Percentiles rank a stretch among this genome's conserved stretches.
These are phyloP conservation scores for Deladenus siricidicola DNA, from an alignment of 2,888 invertebrate species.

Conservation along the genomic window DNA sequence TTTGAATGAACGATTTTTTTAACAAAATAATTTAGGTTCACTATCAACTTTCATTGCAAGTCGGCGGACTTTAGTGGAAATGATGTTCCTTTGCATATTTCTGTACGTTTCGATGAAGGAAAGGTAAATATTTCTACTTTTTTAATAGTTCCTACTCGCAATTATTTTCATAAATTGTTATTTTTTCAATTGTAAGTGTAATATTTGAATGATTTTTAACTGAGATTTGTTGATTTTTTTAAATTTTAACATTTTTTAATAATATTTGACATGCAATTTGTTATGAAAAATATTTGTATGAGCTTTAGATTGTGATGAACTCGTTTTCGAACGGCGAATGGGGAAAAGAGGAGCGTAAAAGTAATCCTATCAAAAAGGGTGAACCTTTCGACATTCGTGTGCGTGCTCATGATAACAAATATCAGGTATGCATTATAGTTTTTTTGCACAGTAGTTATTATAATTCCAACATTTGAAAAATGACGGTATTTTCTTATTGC, in stretches of 20 bases:
- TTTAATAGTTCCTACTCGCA: no score
- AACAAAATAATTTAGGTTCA: conserved; percentile 39
- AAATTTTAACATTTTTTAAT: no score
- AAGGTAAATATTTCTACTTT: no score
- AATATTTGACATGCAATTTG: no score
- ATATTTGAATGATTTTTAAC: neutral
- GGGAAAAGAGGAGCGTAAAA: conserved; percentile 52
- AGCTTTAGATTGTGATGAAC: conserved; percentile 42
- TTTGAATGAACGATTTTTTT: neutral
- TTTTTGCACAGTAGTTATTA: neutral
- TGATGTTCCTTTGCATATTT: conserved; percentile 51
- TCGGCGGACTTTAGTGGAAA: conserved; percentile 52
- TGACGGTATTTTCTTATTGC: neutral
- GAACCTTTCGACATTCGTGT: conserved; percentile 50
- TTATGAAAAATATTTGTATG: no score
- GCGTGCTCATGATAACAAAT: conserved; percentile 44
- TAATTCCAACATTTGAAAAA: neutral
- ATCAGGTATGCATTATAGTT: conserved; percentile 1
- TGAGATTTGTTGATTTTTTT: no score
- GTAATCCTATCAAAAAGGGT: conserved; percentile 48
- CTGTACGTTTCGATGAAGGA: conserved; percentile 51
- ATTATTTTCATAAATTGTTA: neutral
- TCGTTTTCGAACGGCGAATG: conserved; percentile 50
- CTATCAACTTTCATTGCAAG: conserved; percentile 49
- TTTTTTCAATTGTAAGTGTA: no score